phyloP scores from a whole-genome alignment of 2,113 vertebrate genomes.

The Eonycteris spelaea region DNA sequence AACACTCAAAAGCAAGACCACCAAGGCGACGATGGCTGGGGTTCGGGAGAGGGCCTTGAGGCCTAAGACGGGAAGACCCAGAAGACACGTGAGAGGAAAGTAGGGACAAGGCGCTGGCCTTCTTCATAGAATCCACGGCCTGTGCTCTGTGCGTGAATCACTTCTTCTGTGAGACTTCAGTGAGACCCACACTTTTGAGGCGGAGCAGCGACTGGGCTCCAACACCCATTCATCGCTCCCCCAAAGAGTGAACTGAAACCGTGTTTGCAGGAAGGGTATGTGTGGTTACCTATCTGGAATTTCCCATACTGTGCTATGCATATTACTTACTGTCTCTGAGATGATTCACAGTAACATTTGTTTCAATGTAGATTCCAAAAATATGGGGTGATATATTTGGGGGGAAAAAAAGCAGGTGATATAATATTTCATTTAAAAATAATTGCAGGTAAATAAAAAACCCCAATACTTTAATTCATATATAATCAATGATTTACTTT shows the following conservation, averaged over 20 bases:
- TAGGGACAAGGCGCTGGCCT: background rate
- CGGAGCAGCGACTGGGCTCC: rapidly evolving
- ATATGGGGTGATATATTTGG: too few species aligned
- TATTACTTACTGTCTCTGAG: background rate
- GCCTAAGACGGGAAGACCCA: slow-evolving; percentile 57
- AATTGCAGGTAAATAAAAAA: background rate
- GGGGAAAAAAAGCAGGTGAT: background rate
- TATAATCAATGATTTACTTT: background rate
- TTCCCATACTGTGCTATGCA: background rate
- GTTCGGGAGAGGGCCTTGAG: slow-evolving; percentile 82
- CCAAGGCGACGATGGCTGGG: slow-evolving; percentile 81
- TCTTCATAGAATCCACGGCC: background rate
- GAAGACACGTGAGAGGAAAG: background rate
- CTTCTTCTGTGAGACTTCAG: background rate
- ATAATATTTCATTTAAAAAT: background rate
- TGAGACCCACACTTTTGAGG: background rate
- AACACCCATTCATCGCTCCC: background rate
- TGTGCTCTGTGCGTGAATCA: background rate
- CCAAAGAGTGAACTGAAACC: background rate
- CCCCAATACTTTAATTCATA: background rate
- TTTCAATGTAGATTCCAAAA: background rate
- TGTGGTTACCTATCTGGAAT: background rate
- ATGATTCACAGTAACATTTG: background rate
- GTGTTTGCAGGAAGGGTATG: background rate
- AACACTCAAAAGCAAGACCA: slow-evolving; percentile 88